Percentiles rank a stretch among this genome's conserved stretches.
Evolutionary conservation across 2,888 invertebrate genomes (phyloP).

Genomic region (Apodemia duryi): DNA sequence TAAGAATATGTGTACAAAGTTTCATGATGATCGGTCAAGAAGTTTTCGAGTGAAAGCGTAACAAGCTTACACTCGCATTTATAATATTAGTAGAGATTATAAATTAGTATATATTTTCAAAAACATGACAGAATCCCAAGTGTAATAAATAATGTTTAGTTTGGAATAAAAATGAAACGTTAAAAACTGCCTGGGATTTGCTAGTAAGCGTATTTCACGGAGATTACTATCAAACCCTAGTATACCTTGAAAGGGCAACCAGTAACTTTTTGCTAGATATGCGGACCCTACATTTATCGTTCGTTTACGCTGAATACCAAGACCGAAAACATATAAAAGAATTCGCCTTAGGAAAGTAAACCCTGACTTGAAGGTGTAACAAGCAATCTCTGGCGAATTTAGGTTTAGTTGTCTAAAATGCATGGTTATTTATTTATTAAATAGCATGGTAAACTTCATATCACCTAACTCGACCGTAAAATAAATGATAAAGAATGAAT

Average conservation of each 20-base stretch:
- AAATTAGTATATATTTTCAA: not conserved
- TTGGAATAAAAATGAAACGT: not conserved
- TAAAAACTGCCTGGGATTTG: not conserved
- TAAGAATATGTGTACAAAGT: too few relatives aligned
- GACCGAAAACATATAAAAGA: not conserved
- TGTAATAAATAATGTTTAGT: not conserved
- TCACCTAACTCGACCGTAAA: too few relatives aligned
- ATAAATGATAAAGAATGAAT: too few relatives aligned
- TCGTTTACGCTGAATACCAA: not conserved
- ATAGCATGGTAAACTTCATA: too few relatives aligned
- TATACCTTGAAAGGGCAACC: not conserved
- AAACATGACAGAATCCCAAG: not conserved
- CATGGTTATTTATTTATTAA: too few relatives aligned
- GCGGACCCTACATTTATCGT: not conserved
- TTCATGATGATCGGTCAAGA: too few relatives aligned
- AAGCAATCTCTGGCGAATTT: not conserved
- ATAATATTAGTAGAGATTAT: too few relatives aligned
- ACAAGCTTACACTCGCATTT: too few relatives aligned
- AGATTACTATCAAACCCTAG: constrained; percentile 2
- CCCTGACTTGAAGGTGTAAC: not conserved
- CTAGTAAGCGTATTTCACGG: not conserved
- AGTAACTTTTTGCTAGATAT: constrained; percentile 2
- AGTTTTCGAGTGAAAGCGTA: too few relatives aligned
- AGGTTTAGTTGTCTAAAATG: too few relatives aligned
- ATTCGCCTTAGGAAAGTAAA: not conserved